Conservation (phyloP, 2,888 invertebrate genomes). For the Odontomyia ornata region DNA sequence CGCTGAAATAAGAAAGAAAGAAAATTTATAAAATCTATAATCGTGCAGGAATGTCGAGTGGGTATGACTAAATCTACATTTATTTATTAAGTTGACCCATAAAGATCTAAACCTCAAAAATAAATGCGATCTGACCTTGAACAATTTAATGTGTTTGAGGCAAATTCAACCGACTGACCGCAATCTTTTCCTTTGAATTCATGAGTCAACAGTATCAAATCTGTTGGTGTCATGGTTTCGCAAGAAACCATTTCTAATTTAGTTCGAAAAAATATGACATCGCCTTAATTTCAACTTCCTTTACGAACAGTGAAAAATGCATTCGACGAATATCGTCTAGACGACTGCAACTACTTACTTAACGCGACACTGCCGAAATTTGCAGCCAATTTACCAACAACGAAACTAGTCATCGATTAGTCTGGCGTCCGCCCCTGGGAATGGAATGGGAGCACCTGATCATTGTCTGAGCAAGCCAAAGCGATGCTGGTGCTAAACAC, state of each 20-base stretch:
- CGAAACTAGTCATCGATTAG: conserved; percentile 34
- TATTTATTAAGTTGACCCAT: no score
- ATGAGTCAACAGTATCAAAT: no score
- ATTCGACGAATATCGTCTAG: conserved; percentile 31
- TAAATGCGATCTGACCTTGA: no score
- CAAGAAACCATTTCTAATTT: conserved; percentile 7
- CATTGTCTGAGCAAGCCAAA: background rate
- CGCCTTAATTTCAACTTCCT: background rate
- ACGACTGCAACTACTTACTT: conserved; percentile 22
- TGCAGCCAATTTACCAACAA: conserved; percentile 17
- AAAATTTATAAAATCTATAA: no score
- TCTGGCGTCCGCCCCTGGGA: background rate
- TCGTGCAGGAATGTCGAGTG: no score
- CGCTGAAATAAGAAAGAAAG: conserved; percentile 65
- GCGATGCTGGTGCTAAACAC: background rate
- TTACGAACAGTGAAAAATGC: conserved; percentile 10
- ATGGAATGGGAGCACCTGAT: background rate
- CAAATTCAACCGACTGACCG: no score
- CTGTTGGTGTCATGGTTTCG: no score
- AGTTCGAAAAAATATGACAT: conserved; percentile 28
- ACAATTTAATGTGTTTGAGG: no score
- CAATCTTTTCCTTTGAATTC: no score
- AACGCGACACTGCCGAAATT: conserved; percentile 7
- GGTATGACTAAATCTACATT: no score
- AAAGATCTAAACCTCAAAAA: no score